phyloP scores from a whole-genome alignment of 2,888 invertebrate genomes.

The Yponomeuta evonymella region DNA sequence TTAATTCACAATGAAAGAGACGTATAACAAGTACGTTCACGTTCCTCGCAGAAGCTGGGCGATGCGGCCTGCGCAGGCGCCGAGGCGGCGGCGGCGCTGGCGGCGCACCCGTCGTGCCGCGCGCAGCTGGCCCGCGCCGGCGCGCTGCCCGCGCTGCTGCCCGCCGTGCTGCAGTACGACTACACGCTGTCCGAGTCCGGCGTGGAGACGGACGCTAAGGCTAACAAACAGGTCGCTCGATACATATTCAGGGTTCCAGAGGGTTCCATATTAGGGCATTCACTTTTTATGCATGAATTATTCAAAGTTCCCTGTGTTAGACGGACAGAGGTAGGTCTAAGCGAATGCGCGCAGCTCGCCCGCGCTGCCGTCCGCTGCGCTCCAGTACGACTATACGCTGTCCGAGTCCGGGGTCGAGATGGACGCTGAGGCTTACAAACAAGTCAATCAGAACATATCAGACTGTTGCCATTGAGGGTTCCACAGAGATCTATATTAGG shows the following conservation, averaged over 20 bases:
- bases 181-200: conserved; percentile 98
- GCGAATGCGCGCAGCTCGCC: conserved; percentile 71
- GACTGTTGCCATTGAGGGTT: neutral
- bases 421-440: conserved; percentile 88
- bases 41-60: conserved; percentile 80
- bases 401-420: conserved; percentile 94
- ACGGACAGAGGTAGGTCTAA: no score
- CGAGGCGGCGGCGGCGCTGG: conserved; percentile 91
- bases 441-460: conserved; percentile 43
- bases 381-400: conserved; percentile 97
- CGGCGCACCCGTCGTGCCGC: conserved; percentile 91
- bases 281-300: no score
- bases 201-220: conserved; percentile 85
- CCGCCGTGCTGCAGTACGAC: conserved; percentile 95
- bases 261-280: conserved; percentile 34
- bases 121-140: conserved; percentile 89
- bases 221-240: conserved; percentile 83
- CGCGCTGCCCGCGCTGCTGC: conserved; percentile 92
- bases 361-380: conserved; percentile 92
- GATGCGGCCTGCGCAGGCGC: conserved; percentile 89
- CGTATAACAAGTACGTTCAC: neutral
- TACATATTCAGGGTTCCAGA: neutral
- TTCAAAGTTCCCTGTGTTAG: no score
- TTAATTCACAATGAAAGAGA: no score
- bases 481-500: no score